These are phyloP conservation scores for Cherax destructor DNA, from an alignment of 1,140 invertebrate species.

Conservation along the genomic window DNA sequence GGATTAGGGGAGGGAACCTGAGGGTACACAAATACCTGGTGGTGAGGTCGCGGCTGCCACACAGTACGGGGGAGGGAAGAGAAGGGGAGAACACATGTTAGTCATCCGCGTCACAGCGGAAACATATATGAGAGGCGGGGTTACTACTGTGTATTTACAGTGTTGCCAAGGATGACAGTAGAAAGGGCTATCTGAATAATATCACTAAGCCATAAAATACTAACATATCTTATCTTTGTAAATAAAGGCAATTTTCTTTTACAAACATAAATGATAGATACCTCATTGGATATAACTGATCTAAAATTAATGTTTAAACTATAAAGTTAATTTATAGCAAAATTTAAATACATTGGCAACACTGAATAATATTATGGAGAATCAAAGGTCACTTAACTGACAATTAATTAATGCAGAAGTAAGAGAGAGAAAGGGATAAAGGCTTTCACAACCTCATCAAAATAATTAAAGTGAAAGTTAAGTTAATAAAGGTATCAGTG, in stretches of 20 bases:
- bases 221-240: not conserved
- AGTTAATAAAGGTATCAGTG: conserved; percentile 14
- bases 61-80: conserved; percentile 54
- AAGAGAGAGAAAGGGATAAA: conserved; percentile 2
- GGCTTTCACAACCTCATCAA: conserved; percentile 1
- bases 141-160: conserved; percentile 35
- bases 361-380: conserved; percentile 35
- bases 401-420: conserved; percentile 47
- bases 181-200: not conserved
- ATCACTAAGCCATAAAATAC: not conserved
- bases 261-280: not conserved
- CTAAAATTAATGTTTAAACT: conserved; percentile 3
- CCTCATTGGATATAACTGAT: conserved; percentile 1
- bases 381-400: conserved; percentile 32
- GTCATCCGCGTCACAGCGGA: conserved; percentile 38
- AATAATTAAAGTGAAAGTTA: conserved; percentile 45
- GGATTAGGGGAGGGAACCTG: conserved; percentile 41
- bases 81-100: conserved; percentile 54
- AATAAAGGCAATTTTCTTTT: too few relatives aligned
- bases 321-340: not conserved
- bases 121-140: conserved; percentile 30
- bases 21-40: conserved; percentile 66
- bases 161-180: conserved; percentile 42
- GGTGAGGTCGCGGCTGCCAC: conserved; percentile 68
- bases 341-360: conserved; percentile 40